Evolutionary conservation across 2,797 vertebrate genomes (phyloP).

Genomic region (Propithecus deckenii): DNA sequence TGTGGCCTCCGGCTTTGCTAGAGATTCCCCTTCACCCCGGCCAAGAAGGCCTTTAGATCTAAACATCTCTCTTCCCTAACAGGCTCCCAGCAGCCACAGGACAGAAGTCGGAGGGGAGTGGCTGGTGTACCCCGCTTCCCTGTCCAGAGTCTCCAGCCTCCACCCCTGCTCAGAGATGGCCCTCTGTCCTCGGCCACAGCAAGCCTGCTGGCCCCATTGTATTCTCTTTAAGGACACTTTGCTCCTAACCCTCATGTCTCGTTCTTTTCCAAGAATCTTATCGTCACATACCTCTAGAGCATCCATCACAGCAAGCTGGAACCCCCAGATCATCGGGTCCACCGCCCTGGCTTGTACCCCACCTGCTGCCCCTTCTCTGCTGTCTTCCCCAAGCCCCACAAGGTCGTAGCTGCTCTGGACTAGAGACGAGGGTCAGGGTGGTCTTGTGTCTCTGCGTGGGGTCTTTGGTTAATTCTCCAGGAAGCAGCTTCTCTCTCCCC

Average conservation of each 20-base stretch:
- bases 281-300: neutral
- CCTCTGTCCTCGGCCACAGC: neutral
- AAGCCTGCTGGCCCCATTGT: neutral
- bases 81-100: neutral
- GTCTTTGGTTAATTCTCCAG: constrained; percentile 76
- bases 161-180: neutral
- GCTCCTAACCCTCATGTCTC: constrained; percentile 46
- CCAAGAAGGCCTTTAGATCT: neutral
- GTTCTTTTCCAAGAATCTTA: neutral
- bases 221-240: constrained; percentile 79
- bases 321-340: neutral
- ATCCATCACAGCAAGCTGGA: neutral
- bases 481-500: constrained; percentile 34
- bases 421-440: neutral
- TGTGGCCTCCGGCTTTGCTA: neutral
- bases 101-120: neutral
- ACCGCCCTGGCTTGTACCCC: neutral
- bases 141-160: neutral
- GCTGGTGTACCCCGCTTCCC: neutral
- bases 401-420: constrained; percentile 35
- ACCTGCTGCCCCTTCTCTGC: neutral
- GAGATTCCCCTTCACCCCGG: neutral
- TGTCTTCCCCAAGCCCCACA: neutral
- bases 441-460: constrained; percentile 43
- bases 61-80: neutral